Evolutionary conservation across 2,113 vertebrate genomes (phyloP).

Genomic region (Boleophthalmus pectinirostris): DNA sequence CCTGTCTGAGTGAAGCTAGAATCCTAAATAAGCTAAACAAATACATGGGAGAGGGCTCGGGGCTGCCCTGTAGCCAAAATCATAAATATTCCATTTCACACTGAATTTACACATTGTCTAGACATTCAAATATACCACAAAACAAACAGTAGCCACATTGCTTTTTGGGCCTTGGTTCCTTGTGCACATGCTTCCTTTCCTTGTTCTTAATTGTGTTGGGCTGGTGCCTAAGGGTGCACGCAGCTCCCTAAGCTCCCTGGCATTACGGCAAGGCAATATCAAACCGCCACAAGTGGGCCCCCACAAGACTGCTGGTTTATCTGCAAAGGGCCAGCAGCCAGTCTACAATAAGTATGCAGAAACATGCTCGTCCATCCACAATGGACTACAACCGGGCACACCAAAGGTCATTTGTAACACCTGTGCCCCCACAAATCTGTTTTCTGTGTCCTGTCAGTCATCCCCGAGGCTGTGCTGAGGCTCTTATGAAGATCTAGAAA

Average conservation of each 20-base stretch:
- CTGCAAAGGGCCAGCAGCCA: constrained; percentile 79
- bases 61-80: constrained; percentile 13
- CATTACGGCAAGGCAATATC: constrained; percentile 68
- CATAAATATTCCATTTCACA: constrained; percentile 37
- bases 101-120: constrained; percentile 52
- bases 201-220: constrained; percentile 75
- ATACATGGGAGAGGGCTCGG: constrained; percentile 5
- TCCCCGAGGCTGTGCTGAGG: constrained; percentile 44
- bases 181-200: constrained; percentile 55
- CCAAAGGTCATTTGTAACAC: constrained; percentile 66
- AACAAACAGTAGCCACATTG: constrained; percentile 50
- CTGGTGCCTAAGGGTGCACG: constrained; percentile 59
- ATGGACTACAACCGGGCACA: constrained; percentile 54
- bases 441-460: constrained; percentile 39
- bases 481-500: constrained; percentile 34
- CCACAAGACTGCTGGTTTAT: constrained; percentile 70
- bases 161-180: constrained; percentile 43
- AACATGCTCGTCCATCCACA: constrained; percentile 56
- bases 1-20: constrained; percentile 2
- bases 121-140: constrained; percentile 43
- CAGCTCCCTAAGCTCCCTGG: constrained; percentile 60
- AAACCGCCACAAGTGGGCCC: constrained; percentile 65
- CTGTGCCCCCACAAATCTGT: constrained; percentile 56
- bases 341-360: constrained; percentile 65
- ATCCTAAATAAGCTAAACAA: constrained; percentile 10